Conservation (phyloP, 2,797 vertebrate species). For the Cyclura pinguis region DNA sequence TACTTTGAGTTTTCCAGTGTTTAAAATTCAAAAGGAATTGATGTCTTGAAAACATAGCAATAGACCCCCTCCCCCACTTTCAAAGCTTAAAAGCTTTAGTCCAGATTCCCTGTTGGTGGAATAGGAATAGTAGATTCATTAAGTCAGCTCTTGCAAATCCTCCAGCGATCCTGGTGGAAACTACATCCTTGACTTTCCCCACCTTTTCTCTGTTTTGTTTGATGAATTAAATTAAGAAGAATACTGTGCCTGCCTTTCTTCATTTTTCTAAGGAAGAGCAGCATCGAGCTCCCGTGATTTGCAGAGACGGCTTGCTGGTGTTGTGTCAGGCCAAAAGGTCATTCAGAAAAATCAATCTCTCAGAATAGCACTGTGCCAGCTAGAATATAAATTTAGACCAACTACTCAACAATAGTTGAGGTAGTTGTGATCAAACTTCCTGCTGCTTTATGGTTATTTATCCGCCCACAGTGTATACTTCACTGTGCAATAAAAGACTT, state of each 20-base stretch:
- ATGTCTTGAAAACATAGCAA: not conserved
- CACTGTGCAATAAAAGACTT: not conserved
- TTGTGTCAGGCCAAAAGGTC: constrained; percentile 26
- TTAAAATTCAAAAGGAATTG: not conserved
- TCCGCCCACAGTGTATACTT: constrained; percentile 63
- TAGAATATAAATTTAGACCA: constrained; percentile 53
- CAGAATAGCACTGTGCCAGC: constrained; percentile 47
- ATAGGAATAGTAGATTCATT: constrained; percentile 26
- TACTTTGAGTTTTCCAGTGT: not conserved
- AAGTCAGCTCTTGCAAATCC: constrained; percentile 2
- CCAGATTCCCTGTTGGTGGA: not conserved
- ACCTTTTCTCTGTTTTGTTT: constrained; percentile 21
- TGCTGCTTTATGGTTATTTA: constrained; percentile 60
- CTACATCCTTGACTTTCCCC: constrained; percentile 9
- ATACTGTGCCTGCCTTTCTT: constrained; percentile 1
- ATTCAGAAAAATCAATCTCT: constrained; percentile 36
- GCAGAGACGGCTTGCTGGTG: constrained; percentile 18
- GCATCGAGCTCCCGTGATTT: constrained; percentile 39
- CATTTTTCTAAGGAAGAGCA: constrained; percentile 37
- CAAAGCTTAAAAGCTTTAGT: constrained; percentile 22
- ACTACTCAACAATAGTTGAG: constrained; percentile 42
- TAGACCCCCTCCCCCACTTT: not conserved
- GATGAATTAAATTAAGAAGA: constrained; percentile 25
- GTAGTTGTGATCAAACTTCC: constrained; percentile 54
- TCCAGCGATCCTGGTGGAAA: not conserved